These are phyloP conservation scores for Anguilla obscura DNA, from an alignment of 2,797 vertebrate genomes.

Conservation along the genomic window DNA sequence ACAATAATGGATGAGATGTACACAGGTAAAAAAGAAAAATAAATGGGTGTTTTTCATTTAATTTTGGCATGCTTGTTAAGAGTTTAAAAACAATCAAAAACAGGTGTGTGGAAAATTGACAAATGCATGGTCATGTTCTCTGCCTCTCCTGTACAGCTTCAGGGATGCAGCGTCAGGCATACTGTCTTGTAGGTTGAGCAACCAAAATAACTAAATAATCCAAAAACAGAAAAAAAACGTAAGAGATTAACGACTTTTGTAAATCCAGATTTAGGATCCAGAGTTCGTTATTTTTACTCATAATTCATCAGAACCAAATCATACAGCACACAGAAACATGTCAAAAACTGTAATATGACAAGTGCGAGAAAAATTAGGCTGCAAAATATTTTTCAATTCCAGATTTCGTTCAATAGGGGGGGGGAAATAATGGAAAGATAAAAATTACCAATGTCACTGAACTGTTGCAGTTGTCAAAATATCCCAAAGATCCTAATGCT, in stretches of 20 bases:
- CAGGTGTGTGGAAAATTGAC: not conserved
- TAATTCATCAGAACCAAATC: not conserved
- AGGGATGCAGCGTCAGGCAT: not conserved
- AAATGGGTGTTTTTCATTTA: not conserved
- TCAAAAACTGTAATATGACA: not conserved
- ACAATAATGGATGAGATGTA: not conserved
- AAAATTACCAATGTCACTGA: conserved; percentile 97
- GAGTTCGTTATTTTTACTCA: not conserved
- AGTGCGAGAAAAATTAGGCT: not conserved
- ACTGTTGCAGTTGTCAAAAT: conserved; percentile 95
- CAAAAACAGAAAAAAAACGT: not conserved
- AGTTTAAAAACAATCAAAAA: not conserved
- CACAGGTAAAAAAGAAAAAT: not conserved
- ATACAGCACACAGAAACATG: not conserved
- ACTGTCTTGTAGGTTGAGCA: not conserved
- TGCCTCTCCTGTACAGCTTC: not conserved
- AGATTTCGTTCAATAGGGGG: conserved; percentile 74
- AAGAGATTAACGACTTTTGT: not conserved
- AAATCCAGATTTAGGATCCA: not conserved
- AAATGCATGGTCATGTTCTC: not conserved
- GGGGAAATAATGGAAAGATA: conserved; percentile 92
- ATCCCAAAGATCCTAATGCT: conserved; percentile 99
- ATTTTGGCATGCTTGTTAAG: not conserved
- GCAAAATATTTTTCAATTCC: conserved; percentile 47
- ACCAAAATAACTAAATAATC: not conserved